Evolutionary conservation across 2,797 vertebrate species (phyloP), one percentile per base, ranked within the genome.

Genomic region (Onychomys leucogaster): DNA sequence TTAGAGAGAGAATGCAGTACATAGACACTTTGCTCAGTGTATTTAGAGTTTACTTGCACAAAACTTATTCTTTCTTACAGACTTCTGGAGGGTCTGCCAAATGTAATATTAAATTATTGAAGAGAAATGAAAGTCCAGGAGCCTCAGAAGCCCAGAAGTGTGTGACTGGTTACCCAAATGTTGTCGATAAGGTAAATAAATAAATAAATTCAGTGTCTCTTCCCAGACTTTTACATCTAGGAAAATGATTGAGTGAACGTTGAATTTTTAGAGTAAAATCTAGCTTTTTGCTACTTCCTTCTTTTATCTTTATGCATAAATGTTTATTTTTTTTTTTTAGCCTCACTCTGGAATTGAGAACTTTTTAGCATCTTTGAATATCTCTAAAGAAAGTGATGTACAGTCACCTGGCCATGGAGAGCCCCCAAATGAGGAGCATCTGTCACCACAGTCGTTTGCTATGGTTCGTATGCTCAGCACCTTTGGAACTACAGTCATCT

Each of bases 401-500:
- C 98, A 98, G 29, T 93, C 97, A 81, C 82, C 98, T 67, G 98
- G 98, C 0, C 97, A 98, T 10, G 98, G 98, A 92, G 95, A 85
- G 0, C 96, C 92, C 96, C 93, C 98, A 57, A 96, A 97, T 29
- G 99, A 99, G 89, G 99, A 99, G 75, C 99, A 99, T 7, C 97
- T 99, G 97, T 99, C 99, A 59, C 99, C 99, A 14, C 99, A 99
- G 75, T 99, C 99, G 0, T 99, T 99, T 87, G 99, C 99, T 76
- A 99, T 99, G 99, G 99, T 99, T 97, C 86, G 99, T 98, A 95
- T 98, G 49, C 57, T 95, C 83, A 88, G 80, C 61, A 96, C 34
- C 32, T 94, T 37, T 46, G 2, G 71, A 71, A 16, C 34, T 80
- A 0, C 41, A 34, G 21, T 75, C 41, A 17, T 65, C 34, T 80